Evolutionary conservation across 2,797 vertebrate genomes (phyloP), one percentile per base, ranked within the genome.

Genomic region (Pelodytes ibericus): DNA sequence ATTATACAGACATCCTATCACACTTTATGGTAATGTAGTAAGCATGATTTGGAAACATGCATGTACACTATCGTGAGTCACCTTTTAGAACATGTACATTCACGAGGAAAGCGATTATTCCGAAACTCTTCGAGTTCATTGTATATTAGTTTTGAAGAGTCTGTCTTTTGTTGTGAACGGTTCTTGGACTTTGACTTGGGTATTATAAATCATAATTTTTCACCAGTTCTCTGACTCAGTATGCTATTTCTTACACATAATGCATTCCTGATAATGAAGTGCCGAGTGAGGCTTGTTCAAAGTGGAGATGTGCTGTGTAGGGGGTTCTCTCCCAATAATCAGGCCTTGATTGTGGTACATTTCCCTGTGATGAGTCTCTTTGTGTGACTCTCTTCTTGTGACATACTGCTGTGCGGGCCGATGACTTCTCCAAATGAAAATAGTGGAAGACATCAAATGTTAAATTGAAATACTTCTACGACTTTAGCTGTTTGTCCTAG

Each of bases 191-290:
- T 56, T 79, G 76, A 79, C 76, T 68, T 68, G 72, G 51, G 70
- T 79, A 79, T 79, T 79, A 73, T 79, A 72, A 72, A 60, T 63
- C 64, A 57, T 79, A 73, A 74, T 79, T 79, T 79, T 73, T 73
- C n/a, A 36, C 53, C 71, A 72, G 67, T 74, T 71, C 71, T 53
- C 70, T 31, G 58, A 58, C 77, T 73, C 77, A 79, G 77, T 79
- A 69, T 79, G 77, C 77, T 62, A 69, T 73, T 79, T 64, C 69
- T 79, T 79, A 73, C 77, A 79, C 77, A 79, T 79, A 79, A 79
- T 74, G 71, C 71, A 22, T 53, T 62, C 31, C 64, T 69, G 64
- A 79, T 79, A 79, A 79, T 79, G 64, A 79, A 64, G 71, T 79
- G 73, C 71, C 63, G 77, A 79, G 77, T 74, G 16, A 69, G 57